Evolutionary conservation across 2,888 invertebrate genomes (phyloP).

Genomic region (Lepeophtheirus nordmannii): DNA sequence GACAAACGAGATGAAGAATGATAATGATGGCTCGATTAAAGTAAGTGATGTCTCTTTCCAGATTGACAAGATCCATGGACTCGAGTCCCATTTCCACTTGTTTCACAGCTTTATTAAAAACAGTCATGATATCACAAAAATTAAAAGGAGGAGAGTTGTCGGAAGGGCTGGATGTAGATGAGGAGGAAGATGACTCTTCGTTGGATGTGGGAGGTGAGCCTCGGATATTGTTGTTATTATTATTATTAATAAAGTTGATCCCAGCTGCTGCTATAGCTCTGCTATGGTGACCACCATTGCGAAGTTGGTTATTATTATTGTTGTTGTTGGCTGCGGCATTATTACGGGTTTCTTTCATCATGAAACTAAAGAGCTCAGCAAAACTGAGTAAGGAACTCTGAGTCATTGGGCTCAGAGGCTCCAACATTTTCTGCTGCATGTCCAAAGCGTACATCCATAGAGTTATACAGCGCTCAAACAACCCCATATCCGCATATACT

Average conservation of each 20-base stretch:
- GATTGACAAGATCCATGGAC: conserved; percentile 29
- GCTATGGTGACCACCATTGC: background rate
- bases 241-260: background rate
- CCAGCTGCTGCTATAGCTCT: background rate
- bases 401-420: conserved; percentile 83
- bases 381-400: conserved; percentile 85
- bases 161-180: background rate
- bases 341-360: conserved; percentile 54
- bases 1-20: conserved; percentile 62
- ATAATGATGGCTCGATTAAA: conserved; percentile 70
- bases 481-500: conserved; percentile 84
- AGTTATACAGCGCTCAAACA: conserved; percentile 71
- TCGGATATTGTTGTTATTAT: background rate
- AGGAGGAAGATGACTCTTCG: background rate
- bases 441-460: conserved; percentile 93
- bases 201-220: background rate
- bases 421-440: conserved; percentile 83
- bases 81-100: conserved; percentile 17
- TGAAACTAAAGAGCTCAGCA: conserved; percentile 82
- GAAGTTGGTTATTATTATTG: background rate
- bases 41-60: conserved; percentile 56
- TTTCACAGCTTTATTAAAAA: conserved; percentile 21
- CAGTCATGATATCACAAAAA: conserved; percentile 26
- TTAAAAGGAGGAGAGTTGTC: conserved; percentile 17
- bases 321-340: background rate